Evolutionary conservation across 2,797 vertebrate species (phyloP), one percentile per base, ranked within the genome.

Genomic region (Pterois miles): DNA sequence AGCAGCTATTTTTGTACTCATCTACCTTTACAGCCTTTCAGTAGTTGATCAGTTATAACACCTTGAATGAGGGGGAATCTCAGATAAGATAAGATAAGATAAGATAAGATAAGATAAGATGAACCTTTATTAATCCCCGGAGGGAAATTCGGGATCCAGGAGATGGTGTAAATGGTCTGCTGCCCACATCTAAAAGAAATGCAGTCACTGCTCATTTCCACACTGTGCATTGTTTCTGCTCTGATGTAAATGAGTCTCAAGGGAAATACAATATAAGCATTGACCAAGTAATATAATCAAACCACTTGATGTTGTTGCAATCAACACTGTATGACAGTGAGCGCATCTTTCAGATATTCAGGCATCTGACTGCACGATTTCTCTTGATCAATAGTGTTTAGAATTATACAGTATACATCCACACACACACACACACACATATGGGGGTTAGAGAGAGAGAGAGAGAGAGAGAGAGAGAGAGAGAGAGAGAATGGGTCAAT

Each of bases 311-410:
- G 46, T 16, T 66, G 48, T 68, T 76, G 11, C 73, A 86, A 68
- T 90, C 60, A 71, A 76, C 73, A 53, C 64, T 58, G 23, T 58
- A n/a, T 71, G 71, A 77, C 31, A 62, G n/a, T 27, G 40, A 63
- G 4, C 11, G 8, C n/a, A n/a, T 63, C 58, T 34, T 27, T 86
- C 76, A 56, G 5, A 86, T 84, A 71, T 78, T 72, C 11, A 65
- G 74, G 73, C 53, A 86, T 82, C 18, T 14, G 53, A 88, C 27
- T 59, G 13, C 43, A 46, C 20, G 13, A 16, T n/a, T 34, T 71
- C 16, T 52, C 31, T 57, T 66, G 2, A 4, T 66, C 16, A 46
- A 38, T 50, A 22, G 12, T 18, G 11, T 29, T 67, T 29, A 31
- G 2, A 16, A 50, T 36, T 11, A 34, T n/a, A n/a, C n/a, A n/a